Conservation (phyloP, 2,113 vertebrate genomes). For the Myrmophylax atrothorax region DNA sequence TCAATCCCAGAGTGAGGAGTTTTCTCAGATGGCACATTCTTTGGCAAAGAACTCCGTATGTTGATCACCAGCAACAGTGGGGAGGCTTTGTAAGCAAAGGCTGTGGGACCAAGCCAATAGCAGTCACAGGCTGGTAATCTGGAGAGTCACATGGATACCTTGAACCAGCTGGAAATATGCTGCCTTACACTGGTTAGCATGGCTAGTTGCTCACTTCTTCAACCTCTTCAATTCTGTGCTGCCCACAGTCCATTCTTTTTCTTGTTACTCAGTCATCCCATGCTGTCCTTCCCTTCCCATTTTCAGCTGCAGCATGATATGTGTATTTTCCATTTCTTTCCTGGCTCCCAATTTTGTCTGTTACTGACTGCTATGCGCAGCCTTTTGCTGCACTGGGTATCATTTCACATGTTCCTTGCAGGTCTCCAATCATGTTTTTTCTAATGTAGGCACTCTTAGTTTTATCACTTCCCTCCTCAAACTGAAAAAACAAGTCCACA, state of each 20-base stretch:
- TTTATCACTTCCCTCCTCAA: background rate
- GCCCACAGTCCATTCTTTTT: background rate
- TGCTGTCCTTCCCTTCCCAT: background rate
- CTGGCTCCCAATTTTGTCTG: background rate
- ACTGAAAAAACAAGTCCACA: background rate
- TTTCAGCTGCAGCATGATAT: background rate
- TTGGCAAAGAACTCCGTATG: background rate
- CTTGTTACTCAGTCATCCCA: rapidly evolving
- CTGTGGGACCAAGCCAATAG: background rate
- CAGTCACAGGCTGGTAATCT: background rate
- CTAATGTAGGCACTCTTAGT: background rate
- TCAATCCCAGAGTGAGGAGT: background rate
- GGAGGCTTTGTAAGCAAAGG: background rate
- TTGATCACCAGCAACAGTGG: background rate
- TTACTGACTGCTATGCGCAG: background rate
- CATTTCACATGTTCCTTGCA: background rate
- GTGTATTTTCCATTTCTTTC: background rate
- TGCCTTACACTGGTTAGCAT: background rate
- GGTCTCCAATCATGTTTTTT: background rate
- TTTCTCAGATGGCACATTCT: background rate
- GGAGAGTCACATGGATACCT: background rate
- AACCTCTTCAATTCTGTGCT: background rate
- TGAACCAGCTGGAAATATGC: background rate
- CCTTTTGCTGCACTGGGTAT: background rate
- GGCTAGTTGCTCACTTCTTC: background rate